Evolutionary conservation across 2,113 vertebrate species (phyloP).

Genomic region (Copsychus sechellarum): DNA sequence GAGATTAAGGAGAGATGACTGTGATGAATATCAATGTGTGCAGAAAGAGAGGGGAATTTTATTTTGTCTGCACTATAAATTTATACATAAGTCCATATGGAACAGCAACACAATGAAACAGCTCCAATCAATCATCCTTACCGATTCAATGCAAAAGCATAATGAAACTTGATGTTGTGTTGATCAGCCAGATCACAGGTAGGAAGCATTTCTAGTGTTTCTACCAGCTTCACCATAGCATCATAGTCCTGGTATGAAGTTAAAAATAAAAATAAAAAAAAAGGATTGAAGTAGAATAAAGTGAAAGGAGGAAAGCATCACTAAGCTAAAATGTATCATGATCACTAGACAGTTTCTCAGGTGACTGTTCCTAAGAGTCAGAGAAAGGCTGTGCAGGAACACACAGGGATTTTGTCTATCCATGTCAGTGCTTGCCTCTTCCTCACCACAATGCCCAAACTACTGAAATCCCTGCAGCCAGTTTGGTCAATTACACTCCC

Average conservation of each 20-base stretch:
- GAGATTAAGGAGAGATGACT: background rate
- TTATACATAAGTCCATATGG: background rate
- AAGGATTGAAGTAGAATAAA: background rate
- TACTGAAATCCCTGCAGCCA: background rate
- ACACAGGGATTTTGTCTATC: background rate
- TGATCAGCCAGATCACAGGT: constrained; percentile 91
- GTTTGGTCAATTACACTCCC: background rate
- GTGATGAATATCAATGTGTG: background rate
- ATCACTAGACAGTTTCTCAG: background rate
- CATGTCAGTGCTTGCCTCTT: background rate
- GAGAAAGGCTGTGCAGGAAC: background rate
- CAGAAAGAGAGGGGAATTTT: background rate
- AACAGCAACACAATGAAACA: background rate
- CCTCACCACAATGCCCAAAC: background rate
- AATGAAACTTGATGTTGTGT: constrained; percentile 96
- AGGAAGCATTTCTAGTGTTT: constrained; percentile 91
- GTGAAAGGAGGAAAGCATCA: background rate
- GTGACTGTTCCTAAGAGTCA: background rate
- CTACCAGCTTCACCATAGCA: constrained; percentile 94
- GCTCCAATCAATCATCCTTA: constrained; percentile 57
- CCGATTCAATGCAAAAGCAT: constrained; percentile 94
- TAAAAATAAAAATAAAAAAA: background rate
- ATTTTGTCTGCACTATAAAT: background rate
- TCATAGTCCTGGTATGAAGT: constrained; percentile 86
- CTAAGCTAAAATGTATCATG: background rate